Base-by-base conservation (phyloP, 2,888 invertebrate species). In the Stenolophus ochropezus region DNA sequence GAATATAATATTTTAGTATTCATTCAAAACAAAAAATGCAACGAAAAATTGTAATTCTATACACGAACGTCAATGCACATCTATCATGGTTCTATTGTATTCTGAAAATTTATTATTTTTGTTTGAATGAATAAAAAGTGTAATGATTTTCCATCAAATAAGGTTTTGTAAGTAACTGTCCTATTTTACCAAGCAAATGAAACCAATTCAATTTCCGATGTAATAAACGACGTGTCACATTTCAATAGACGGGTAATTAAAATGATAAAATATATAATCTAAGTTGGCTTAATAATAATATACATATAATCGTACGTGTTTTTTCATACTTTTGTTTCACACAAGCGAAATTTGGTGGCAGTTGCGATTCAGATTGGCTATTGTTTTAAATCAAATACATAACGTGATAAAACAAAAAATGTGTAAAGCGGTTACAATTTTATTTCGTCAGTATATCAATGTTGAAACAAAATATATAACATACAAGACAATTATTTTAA, bases 291-390 rank as follows among this genome's bases (percentile, higher is more conserved):
- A n/a, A 61, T 14, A 61, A 61, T n/a, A 61, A 61, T 20, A 42
- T 8, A n/a, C n/a, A n/a, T n/a, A n/a, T n/a, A n/a, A n/a, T n/a
- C n/a, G n/a, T 8, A 42, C 1, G 1, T 20, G 18, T 56, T 56
- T 56, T 56, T 18, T 21, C 5, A 20, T 18, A 11, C 21, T 21
- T 56, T 23, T 53, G 20, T 56, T 61, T 25, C 21, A 25, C 25
- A 25, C 14, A 23, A 61, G 61, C 23, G 14, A 61, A 25, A n/a
- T 61, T 61, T 61, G 61, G 61, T 61, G 61, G 61, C 61, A 61
- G 61, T n/a, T n/a, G n/a, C 23, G 11, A 1, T 42, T 42, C 8
- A 6, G 11, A 42, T n/a, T n/a, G n/a, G n/a, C n/a, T n/a, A n/a
- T n/a, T n/a, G n/a, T n/a, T n/a, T n/a, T n/a, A n/a, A n/a, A n/a